Evolutionary conservation across 2,113 vertebrate genomes (phyloP), one percentile per base, ranked within the genome.

Genomic region (Girardinichthys multiradiatus): DNA sequence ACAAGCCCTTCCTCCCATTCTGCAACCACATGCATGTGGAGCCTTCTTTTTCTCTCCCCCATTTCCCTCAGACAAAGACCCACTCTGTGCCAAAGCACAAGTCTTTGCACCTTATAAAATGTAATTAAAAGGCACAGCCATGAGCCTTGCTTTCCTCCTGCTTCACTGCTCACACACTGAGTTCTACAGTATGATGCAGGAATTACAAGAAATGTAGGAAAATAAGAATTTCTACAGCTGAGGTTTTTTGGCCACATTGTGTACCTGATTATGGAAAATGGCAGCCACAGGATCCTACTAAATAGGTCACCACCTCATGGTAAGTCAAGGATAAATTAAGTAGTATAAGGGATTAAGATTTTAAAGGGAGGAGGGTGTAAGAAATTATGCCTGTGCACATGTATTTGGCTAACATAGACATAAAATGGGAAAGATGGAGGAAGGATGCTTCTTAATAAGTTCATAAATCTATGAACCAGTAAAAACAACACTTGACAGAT

Each of bases 401-500:
- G 12, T 33, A 26, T 24, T 31, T 70, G 59, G 29, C 10, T 37
- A 51, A 37, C 0, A 63, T 17, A 70, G 48, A 72, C 63, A 60
- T 4, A 64, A 15, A 45, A 62, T 21, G 35, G 0, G 54, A 6
- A 70, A 29, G 42, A 45, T 6, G 19, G 70, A 51, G 0, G 4
- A 62, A 70, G 61, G 29, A 66, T 39, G 68, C 90, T 48, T 83
- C 59, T 84, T 73, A 63, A 65, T 73, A 66, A 72, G 21, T 76
- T 76, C 74, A 77, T 75, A 81, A 84, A 88, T 91, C 77, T 93
- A 90, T 93, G 95, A 93, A 95, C 83, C 83, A 89, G 86, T 90
- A 92, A 89, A 94, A 95, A 91, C 86, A 88, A 86, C n/a, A 57
- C 64, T 69, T 91, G 92, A 95, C 87, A 95, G 95, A 95, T 90